Conservation (phyloP, 2,113 vertebrate species). For the Agapornis roseicollis region DNA sequence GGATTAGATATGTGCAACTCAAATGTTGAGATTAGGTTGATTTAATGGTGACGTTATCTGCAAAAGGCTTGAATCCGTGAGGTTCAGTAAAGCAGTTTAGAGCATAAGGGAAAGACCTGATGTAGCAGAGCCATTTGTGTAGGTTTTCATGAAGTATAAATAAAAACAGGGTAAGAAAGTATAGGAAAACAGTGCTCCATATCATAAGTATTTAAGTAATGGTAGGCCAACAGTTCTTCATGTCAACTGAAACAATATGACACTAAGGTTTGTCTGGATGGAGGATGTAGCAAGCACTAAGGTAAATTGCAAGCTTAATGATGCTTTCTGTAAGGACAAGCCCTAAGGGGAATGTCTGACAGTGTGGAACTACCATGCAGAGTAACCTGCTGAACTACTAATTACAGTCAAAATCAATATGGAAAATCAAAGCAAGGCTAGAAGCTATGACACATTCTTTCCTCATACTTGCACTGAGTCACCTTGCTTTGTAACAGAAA, state of each 20-base stretch:
- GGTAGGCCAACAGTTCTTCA: background rate
- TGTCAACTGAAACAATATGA: background rate
- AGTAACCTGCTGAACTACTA: background rate
- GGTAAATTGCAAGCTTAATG: background rate
- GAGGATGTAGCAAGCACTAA: background rate
- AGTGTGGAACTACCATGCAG: background rate
- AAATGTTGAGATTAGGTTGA: background rate
- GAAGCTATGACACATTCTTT: background rate
- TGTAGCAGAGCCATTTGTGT: rapidly evolving
- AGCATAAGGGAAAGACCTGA: background rate
- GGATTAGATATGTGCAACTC: background rate
- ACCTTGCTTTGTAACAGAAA: background rate
- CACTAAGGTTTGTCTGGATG: background rate
- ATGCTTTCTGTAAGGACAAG: background rate
- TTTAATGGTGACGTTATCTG: background rate
- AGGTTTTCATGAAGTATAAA: background rate
- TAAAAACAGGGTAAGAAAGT: background rate
- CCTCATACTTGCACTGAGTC: background rate
- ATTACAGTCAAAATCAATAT: background rate
- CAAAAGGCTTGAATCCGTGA: background rate
- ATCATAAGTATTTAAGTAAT: background rate
- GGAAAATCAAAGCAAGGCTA: background rate
- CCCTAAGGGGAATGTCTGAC: background rate
- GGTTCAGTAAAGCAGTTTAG: background rate
- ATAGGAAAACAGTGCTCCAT: background rate